Evolutionary conservation across 2,888 invertebrate species (phyloP).

Genomic region (Trissolcus brochymenae): DNA sequence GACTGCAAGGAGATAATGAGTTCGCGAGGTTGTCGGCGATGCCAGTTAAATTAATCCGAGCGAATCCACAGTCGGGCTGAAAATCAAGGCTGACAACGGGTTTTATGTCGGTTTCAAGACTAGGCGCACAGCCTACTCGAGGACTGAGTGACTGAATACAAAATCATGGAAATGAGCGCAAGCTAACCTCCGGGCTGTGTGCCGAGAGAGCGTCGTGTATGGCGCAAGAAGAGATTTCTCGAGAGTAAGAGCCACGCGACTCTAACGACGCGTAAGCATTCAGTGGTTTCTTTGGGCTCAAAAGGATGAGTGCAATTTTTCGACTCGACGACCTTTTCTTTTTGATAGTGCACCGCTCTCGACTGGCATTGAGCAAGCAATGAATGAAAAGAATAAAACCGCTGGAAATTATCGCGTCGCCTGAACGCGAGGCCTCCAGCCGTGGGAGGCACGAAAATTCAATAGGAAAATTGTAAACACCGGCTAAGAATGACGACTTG

Average conservation of each 20-base stretch:
- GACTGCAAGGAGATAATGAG: constrained; percentile 57
- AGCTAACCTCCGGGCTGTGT: constrained; percentile 57
- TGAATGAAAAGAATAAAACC: constrained; percentile 55
- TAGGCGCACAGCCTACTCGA: constrained; percentile 55
- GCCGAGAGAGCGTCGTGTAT: constrained; percentile 49
- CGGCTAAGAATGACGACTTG: constrained; percentile 30
- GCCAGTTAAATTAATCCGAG: constrained; percentile 70
- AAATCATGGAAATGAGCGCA: constrained; percentile 60
- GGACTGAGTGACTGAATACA: constrained; percentile 57
- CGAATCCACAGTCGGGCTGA: constrained; percentile 66
- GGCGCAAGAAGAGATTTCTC: constrained; percentile 50
- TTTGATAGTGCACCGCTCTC: constrained; percentile 47
- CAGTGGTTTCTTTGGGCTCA: constrained; percentile 61
- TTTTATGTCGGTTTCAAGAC: constrained; percentile 57
- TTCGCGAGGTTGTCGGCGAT: constrained; percentile 48
- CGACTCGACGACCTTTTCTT: constrained; percentile 61
- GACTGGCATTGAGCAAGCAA: constrained; percentile 49
- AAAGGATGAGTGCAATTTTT: constrained; percentile 67
- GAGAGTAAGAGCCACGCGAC: constrained; percentile 51
- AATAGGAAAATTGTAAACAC: constrained; percentile 43
- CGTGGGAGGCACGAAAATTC: constrained; percentile 36
- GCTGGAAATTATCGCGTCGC: constrained; percentile 50
- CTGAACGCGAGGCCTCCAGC: constrained; percentile 3
- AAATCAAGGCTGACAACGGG: constrained; percentile 58
- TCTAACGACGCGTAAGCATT: constrained; percentile 58